phyloP scores from a whole-genome alignment of 1,140 invertebrate species.

The Lanistes nyassanus region DNA sequence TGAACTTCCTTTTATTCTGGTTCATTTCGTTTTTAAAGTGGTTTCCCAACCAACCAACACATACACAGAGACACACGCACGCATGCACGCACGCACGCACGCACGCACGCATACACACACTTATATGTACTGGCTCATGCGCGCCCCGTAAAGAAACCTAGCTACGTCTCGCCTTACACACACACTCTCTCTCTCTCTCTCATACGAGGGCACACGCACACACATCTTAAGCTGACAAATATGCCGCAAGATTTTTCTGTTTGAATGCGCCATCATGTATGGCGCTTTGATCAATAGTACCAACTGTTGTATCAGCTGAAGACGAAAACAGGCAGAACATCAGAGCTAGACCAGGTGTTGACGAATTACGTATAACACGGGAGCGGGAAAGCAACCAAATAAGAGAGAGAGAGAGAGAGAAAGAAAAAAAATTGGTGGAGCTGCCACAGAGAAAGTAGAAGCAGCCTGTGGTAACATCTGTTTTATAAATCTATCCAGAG shows the following conservation, averaged over 20 bases:
- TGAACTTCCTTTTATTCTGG: background rate
- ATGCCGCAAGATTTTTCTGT: too few relatives aligned
- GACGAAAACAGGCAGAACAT: too few relatives aligned
- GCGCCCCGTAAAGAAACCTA: background rate
- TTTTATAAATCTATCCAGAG: background rate
- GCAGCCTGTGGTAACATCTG: background rate
- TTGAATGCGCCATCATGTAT: too few relatives aligned
- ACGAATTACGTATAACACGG: background rate
- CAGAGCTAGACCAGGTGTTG: background rate
- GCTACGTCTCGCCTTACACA: too few relatives aligned
- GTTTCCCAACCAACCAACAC: background rate
- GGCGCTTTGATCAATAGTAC: too few relatives aligned
- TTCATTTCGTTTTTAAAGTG: background rate
- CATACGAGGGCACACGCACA: too few relatives aligned
- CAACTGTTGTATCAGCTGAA: too few relatives aligned
- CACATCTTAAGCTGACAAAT: too few relatives aligned
- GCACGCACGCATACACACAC: constrained; percentile 17
- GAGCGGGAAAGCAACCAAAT: background rate
- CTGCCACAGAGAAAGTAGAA: too few relatives aligned
- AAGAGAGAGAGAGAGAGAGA: background rate
- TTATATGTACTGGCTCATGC: background rate
- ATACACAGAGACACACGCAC: background rate
- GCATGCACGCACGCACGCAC: background rate
- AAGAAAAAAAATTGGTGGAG: background rate
- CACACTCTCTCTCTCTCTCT: too few relatives aligned